These are phyloP conservation scores for Ptychoptera contaminata DNA, from an alignment of 2,888 invertebrate genomes.

Conservation along the genomic window DNA sequence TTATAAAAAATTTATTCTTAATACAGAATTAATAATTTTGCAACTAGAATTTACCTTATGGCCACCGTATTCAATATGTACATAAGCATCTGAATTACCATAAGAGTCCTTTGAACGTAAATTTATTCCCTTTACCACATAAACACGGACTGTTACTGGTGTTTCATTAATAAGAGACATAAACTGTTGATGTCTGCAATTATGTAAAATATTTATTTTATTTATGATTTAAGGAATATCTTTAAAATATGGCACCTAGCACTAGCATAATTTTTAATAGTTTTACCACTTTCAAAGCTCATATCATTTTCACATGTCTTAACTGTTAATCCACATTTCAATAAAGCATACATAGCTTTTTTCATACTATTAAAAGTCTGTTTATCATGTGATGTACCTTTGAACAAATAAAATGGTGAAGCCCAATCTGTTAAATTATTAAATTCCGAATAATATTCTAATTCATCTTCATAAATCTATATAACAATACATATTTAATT, in stretches of 20 bases:
- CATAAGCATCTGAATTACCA: constrained; percentile 64
- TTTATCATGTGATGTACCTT: too few species aligned
- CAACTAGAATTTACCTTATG: constrained; percentile 23
- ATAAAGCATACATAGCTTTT: constrained; percentile 14
- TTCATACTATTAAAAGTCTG: too few species aligned
- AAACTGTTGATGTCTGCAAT: not conserved
- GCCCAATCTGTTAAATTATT: constrained; percentile 50
- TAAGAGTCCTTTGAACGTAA: constrained; percentile 53
- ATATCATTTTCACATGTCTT: not conserved
- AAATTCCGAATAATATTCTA: constrained; percentile 52
- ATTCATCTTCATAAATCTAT: constrained; percentile 42
- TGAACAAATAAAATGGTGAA: constrained; percentile 40
- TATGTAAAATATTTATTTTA: not conserved
- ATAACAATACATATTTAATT: not conserved
- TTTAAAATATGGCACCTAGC: constrained; percentile 4
- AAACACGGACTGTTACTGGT: constrained; percentile 44
- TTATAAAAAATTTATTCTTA: too few species aligned
- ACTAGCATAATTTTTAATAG: constrained; percentile 3
- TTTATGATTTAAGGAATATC: too few species aligned
- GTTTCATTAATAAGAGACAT: constrained; percentile 12
- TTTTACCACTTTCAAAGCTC: not conserved
- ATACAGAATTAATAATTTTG: constrained; percentile 14
- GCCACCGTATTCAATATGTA: constrained; percentile 50
- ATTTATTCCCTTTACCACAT: constrained; percentile 55
- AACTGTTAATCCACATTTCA: constrained; percentile 16